Percentiles rank a stretch among this genome's conserved stretches.
Conservation (phyloP, 2,113 vertebrate genomes). For the Phalacrocorax carbo region DNA sequence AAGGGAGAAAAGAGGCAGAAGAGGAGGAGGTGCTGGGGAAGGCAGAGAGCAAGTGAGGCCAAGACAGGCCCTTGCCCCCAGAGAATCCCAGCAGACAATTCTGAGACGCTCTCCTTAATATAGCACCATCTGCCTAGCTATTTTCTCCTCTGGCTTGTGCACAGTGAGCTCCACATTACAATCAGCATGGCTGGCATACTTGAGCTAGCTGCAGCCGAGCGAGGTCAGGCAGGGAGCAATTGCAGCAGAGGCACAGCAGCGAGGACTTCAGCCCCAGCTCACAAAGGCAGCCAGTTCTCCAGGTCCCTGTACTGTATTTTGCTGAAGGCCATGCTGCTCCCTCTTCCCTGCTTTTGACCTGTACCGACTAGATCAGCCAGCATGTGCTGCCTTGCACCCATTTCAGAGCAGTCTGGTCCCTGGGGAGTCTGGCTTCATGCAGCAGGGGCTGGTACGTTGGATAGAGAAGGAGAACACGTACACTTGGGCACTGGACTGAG, state of each 20-base stretch:
- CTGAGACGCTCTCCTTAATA: slow-evolving; percentile 54
- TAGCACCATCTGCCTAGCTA: slow-evolving; percentile 55
- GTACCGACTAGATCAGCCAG: neutral
- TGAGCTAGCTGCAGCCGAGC: neutral
- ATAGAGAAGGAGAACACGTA: neutral
- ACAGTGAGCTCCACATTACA: slow-evolving; percentile 41
- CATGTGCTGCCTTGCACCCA: neutral
- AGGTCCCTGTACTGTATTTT: neutral
- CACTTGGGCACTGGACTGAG: neutral
- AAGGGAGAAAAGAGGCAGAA: neutral
- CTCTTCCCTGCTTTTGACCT: slow-evolving; percentile 25
- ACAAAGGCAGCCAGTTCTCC: neutral
- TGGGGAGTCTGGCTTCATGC: neutral
- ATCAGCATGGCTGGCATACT: slow-evolving; percentile 44
- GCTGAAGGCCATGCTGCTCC: neutral
- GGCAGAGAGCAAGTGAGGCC: slow-evolving; percentile 56
- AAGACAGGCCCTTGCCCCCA: neutral
- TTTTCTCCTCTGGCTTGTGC: slow-evolving; percentile 32
- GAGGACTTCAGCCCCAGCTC: neutral
- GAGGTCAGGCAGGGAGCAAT: neutral
- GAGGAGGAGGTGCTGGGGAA: neutral
- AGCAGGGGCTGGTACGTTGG: neutral
- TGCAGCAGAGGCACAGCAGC: neutral
- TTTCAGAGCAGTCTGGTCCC: neutral
- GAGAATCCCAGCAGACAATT: slow-evolving; percentile 49